These are phyloP conservation scores for Zoanthus gigantus DNA, from an alignment of 92 coral and sea anemone genomes.

Conservation along the genomic window DNA sequence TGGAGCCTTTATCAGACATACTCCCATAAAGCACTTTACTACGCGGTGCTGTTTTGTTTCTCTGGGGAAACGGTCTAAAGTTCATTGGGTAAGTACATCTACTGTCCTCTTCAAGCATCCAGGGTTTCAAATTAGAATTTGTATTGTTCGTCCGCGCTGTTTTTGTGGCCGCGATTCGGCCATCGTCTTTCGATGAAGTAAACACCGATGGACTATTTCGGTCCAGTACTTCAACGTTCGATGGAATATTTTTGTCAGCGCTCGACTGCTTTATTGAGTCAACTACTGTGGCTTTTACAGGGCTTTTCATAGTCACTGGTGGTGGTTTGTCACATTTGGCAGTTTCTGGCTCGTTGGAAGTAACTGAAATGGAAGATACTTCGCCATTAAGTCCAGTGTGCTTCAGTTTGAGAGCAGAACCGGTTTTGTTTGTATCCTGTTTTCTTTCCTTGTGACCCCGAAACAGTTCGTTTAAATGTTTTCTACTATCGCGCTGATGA, in stretches of 20 bases:
- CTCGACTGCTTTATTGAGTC: conserved; percentile 30
- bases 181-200: conserved; percentile 47
- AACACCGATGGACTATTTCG: conserved; percentile 75
- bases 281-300: conserved; percentile 52
- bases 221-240: conserved; percentile 67
- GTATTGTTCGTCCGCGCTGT: conserved; percentile 44
- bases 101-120: conserved; percentile 89
- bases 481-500: conserved; percentile 81
- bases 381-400: conserved; percentile 90
- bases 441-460: conserved; percentile 61
- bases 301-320: background rate
- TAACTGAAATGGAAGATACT: conserved; percentile 77
- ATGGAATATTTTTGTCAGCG: conserved; percentile 22
- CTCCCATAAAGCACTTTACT: conserved; percentile 88
- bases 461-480: conserved; percentile 87
- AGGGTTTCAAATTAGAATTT: conserved; percentile 62
- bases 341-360: conserved; percentile 47
- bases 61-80: conserved; percentile 92
- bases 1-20: conserved; percentile 78
- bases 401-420: conserved; percentile 66
- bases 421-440: conserved; percentile 1
- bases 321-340: conserved; percentile 37
- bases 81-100: conserved; percentile 88
- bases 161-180: conserved; percentile 40
- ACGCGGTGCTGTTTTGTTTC: conserved; percentile 71